These are phyloP conservation scores for Encarsia formosa DNA, from an alignment of 2,888 invertebrate species.

Conservation along the genomic window DNA sequence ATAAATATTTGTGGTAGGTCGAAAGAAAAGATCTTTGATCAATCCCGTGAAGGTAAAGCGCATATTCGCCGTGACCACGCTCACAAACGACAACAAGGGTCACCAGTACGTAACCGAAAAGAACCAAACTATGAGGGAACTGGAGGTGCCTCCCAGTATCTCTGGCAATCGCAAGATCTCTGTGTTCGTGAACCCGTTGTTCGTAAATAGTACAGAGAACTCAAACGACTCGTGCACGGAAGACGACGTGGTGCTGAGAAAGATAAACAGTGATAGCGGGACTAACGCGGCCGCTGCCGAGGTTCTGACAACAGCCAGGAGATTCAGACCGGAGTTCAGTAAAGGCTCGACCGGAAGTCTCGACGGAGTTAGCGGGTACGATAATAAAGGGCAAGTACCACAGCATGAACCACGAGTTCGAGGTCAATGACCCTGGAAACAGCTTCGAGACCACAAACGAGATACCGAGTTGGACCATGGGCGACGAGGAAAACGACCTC, in stretches of 20 bases:
- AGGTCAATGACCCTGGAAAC: conserved; percentile 42
- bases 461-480: conserved; percentile 56
- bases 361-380: conserved; percentile 46
- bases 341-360: conserved; percentile 43
- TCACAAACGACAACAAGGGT: conserved; percentile 50
- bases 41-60: conserved; percentile 52
- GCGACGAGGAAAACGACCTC: conserved; percentile 51
- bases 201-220: conserved; percentile 43
- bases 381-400: conserved; percentile 46
- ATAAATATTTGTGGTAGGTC: no score
- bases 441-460: conserved; percentile 52
- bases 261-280: conserved; percentile 30
- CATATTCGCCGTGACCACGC: conserved; percentile 57
- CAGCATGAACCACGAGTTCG: conserved; percentile 47
- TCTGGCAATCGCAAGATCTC: conserved; percentile 57
- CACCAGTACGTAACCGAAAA: conserved; percentile 51
- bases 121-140: conserved; percentile 49
- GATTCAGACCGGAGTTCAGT: conserved; percentile 43
- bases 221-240: conserved; percentile 47
- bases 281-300: conserved; percentile 36
- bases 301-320: conserved; percentile 45
- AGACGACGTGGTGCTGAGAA: conserved; percentile 37
- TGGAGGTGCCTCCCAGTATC: conserved; percentile 55
- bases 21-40: conserved; percentile 41
- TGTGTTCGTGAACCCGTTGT: conserved; percentile 65